A percentile compares a stretch with the other conserved stretches of the same genome.
Evolutionary conservation across 1,140 invertebrate genomes (phyloP).

Genomic region (Elymnias hypermnestra): DNA sequence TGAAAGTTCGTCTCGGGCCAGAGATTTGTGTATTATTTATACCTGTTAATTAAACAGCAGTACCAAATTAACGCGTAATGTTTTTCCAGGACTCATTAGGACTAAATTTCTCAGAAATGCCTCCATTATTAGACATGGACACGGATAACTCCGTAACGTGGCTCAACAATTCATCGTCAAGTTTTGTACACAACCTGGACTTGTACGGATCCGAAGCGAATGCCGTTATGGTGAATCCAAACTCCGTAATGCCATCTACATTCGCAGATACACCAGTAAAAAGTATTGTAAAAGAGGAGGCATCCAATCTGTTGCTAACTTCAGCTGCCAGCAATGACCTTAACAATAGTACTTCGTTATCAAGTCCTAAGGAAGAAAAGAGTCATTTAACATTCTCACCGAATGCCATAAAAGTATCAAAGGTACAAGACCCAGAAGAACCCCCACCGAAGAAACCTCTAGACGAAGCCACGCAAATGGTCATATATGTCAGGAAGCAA

Average conservation of each 20-base stretch:
- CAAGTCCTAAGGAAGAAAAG: constrained; percentile 76
- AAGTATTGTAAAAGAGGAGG: constrained; percentile 67
- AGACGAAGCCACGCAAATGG: constrained; percentile 70
- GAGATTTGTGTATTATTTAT: no score
- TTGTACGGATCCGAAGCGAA: constrained; percentile 83
- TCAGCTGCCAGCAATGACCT: constrained; percentile 54
- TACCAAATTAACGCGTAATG: no score
- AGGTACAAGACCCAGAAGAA: constrained; percentile 64
- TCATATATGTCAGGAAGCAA: constrained; percentile 68
- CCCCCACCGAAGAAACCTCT: constrained; percentile 55
- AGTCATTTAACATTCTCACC: constrained; percentile 82
- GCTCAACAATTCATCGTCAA: constrained; percentile 78
- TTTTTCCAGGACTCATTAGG: constrained; percentile 69
- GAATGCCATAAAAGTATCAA: constrained; percentile 77
- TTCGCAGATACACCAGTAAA: constrained; percentile 77
- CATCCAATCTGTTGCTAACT: constrained; percentile 65
- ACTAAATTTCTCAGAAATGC: constrained; percentile 80
- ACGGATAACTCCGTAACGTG: constrained; percentile 77
- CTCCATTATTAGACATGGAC: constrained; percentile 80
- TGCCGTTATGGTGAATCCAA: constrained; percentile 87
- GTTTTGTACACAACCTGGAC: constrained; percentile 83
- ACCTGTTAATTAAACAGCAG: no score
- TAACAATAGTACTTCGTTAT: constrained; percentile 56
- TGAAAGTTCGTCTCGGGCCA: no score
- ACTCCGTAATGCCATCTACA: constrained; percentile 81